These are phyloP conservation scores for Ctenochaetus hawaiiensis DNA, from an alignment of 2,797 vertebrate genomes.

Conservation along the genomic window DNA sequence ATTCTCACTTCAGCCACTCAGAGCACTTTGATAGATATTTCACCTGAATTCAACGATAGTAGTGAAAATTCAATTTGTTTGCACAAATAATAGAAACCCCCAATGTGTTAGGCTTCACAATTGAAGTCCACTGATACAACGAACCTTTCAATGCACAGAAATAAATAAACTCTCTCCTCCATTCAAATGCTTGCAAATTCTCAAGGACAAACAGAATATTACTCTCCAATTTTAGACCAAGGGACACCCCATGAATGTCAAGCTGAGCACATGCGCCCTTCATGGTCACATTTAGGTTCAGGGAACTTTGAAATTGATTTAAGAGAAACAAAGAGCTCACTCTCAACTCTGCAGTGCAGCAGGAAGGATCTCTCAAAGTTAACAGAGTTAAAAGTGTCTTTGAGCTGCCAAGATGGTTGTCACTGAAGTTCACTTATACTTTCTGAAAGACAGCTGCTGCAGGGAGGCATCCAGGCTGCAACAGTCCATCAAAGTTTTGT, in stretches of 20 bases:
- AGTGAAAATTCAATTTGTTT: slow-evolving; percentile 49
- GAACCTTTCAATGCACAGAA: not conserved
- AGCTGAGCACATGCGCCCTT: slow-evolving; percentile 30
- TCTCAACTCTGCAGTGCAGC: not conserved
- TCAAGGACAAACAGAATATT: slow-evolving; percentile 19
- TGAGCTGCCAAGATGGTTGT: slow-evolving; percentile 27
- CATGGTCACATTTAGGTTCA: slow-evolving; percentile 23
- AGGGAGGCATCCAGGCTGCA: slow-evolving; percentile 16
- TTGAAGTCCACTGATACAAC: slow-evolving; percentile 13
- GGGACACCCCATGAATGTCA: slow-evolving; percentile 34
- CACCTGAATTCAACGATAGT: slow-evolving; percentile 15
- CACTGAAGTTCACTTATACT: slow-evolving; percentile 16
- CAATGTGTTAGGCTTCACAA: not conserved
- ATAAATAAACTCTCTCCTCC: not conserved
- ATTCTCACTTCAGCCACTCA: not conserved
- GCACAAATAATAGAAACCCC: slow-evolving; percentile 29
- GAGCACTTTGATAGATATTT: slow-evolving; percentile 2
- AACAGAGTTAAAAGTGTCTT: slow-evolving; percentile 16
- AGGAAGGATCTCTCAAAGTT: slow-evolving; percentile 14
- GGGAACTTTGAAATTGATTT: slow-evolving; percentile 19
- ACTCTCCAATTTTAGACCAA: slow-evolving; percentile 29
- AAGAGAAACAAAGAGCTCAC: not conserved
- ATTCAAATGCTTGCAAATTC: slow-evolving; percentile 30
- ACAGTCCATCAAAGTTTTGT: slow-evolving; percentile 42
- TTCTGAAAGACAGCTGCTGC: slow-evolving; percentile 28